Percentiles rank a stretch among this genome's conserved stretches.
phyloP scores from a whole-genome alignment of 30 jellyfish, hydroid and myxozoan genomes.

The Haliclystus octoradiatus region DNA sequence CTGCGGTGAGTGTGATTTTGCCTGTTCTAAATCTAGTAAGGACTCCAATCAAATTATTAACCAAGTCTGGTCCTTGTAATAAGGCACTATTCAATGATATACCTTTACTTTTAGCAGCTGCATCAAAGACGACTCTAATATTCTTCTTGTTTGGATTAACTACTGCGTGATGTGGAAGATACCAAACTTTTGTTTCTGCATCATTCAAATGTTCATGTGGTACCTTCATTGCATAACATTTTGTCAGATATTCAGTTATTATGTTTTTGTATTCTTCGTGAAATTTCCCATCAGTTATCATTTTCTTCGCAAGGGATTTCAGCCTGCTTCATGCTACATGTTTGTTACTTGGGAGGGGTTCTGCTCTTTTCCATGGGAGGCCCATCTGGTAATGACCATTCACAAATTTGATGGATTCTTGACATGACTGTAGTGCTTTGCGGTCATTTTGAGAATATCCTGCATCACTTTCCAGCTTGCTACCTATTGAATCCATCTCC shows the following conservation, averaged over 20 bases:
- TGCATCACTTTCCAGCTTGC: constrained; percentile 10
- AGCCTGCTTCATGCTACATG: too few species aligned
- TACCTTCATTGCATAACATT: constrained; percentile 6
- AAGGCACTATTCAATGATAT: constrained; percentile 23
- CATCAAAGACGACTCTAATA: constrained; percentile 34
- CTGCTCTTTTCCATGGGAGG: too few species aligned
- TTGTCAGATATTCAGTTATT: background rate
- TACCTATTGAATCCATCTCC: constrained; percentile 34
- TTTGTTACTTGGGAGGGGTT: too few species aligned
- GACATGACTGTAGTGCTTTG: too few species aligned
- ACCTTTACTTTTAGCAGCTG: constrained; percentile 34
- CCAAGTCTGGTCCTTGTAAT: constrained; percentile 37
- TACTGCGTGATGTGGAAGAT: constrained; percentile 46
- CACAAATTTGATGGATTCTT: too few species aligned
- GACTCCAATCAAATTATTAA: constrained; percentile 40
- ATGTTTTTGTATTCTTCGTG: too few species aligned
- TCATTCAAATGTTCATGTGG: background rate
- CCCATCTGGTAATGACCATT: too few species aligned
- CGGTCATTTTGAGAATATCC: too few species aligned
- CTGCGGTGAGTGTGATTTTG: constrained; percentile 39
- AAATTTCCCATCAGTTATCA: too few species aligned
- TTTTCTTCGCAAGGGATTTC: too few species aligned
- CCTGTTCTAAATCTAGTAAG: constrained; percentile 23
- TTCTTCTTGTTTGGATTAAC: constrained; percentile 41
- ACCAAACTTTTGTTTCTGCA: constrained; percentile 18